Evolutionary conservation across 2,888 invertebrate species (phyloP).

Genomic region (Pheosia tremula): DNA sequence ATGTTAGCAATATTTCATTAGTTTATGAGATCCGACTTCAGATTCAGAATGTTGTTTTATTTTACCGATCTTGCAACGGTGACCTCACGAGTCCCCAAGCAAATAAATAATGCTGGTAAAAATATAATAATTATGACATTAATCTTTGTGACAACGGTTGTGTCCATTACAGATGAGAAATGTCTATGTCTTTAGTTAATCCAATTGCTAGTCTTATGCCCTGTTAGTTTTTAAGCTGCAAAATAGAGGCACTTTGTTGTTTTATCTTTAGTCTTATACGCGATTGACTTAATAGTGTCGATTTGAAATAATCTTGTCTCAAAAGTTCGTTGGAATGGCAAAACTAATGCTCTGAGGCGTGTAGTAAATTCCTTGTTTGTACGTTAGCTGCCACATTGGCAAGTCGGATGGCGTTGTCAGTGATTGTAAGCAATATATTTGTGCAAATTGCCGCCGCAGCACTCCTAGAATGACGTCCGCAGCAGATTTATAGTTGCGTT

Average conservation of each 20-base stretch:
- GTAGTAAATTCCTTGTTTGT: slow-evolving; percentile 38
- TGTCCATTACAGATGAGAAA: background rate
- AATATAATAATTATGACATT: background rate
- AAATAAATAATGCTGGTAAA: background rate
- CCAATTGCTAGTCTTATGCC: background rate
- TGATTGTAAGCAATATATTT: slow-evolving; percentile 53
- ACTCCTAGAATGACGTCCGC: slow-evolving; percentile 65
- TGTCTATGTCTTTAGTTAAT: slow-evolving; percentile 1
- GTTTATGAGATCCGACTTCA: slow-evolving; percentile 3
- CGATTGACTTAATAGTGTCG: background rate
- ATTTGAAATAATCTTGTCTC: background rate
- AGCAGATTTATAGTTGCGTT: slow-evolving; percentile 71
- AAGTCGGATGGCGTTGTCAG: slow-evolving; percentile 39
- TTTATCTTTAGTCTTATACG: background rate
- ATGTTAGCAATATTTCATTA: slow-evolving; percentile 5
- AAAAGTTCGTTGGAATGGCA: slow-evolving; percentile 4
- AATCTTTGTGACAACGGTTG: slow-evolving; percentile 2
- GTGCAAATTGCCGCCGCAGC: slow-evolving; percentile 54
- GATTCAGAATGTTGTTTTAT: slow-evolving; percentile 2
- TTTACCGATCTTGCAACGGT: background rate
- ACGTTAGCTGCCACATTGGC: slow-evolving; percentile 38
- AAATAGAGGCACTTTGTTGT: background rate
- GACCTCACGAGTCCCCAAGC: background rate
- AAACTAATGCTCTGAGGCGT: slow-evolving; percentile 4
- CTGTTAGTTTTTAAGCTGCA: no score